Evolutionary conservation across 2,797 vertebrate species (phyloP).

Genomic region (Galaxias olidus): DNA sequence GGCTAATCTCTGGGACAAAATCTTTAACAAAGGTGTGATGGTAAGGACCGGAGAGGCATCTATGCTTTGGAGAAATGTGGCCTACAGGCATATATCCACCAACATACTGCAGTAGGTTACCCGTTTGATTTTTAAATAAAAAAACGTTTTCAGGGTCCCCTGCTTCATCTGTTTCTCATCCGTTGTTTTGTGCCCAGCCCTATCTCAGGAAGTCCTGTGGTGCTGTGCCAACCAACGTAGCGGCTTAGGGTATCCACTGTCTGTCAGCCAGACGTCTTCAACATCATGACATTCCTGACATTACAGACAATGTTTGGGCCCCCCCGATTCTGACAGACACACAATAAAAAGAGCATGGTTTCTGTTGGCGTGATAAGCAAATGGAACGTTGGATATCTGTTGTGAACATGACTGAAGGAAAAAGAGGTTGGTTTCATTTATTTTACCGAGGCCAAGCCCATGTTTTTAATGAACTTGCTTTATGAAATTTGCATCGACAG

Average conservation of each 20-base stretch:
- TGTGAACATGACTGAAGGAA: no score
- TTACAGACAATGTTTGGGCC: background rate
- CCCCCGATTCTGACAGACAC: conserved; percentile 36
- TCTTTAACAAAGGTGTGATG: no score
- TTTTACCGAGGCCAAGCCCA: no score
- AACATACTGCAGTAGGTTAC: background rate
- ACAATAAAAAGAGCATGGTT: background rate
- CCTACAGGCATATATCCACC: background rate
- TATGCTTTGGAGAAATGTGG: background rate
- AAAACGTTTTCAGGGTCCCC: background rate
- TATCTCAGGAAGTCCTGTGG: background rate
- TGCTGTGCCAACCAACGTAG: background rate
- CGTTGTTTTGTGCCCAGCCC: conserved; percentile 1
- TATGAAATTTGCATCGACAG: no score
- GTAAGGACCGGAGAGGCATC: no score
- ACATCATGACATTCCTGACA: conserved; percentile 10
- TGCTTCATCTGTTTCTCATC: background rate
- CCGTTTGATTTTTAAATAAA: background rate
- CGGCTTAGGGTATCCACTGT: background rate
- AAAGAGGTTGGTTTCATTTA: no score
- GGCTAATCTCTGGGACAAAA: background rate
- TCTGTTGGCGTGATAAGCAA: background rate
- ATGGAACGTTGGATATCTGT: no score
- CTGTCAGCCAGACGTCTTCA: conserved; percentile 15
- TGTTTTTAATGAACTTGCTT: no score